A percentile compares a stretch with the other conserved stretches of the same genome.
These are phyloP conservation scores for Dryobotodes eremita DNA, from an alignment of 2,888 invertebrate genomes.

Conservation along the genomic window DNA sequence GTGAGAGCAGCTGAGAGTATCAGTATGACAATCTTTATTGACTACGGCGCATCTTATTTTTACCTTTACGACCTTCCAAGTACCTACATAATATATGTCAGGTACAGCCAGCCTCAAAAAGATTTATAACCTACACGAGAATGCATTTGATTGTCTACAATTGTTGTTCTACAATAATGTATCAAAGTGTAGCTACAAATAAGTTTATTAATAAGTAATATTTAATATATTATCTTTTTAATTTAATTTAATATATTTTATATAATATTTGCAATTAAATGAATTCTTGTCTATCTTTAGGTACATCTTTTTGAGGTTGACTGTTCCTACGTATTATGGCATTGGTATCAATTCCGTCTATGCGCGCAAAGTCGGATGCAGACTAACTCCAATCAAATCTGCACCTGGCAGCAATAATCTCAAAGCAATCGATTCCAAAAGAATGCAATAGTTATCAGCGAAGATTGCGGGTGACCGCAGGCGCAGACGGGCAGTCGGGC, in stretches of 20 bases:
- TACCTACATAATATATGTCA: no score
- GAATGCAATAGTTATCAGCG: constrained; percentile 55
- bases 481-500: constrained; percentile 52
- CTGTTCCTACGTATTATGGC: neutral
- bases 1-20: neutral
- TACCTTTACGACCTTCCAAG: neutral
- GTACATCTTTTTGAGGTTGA: no score
- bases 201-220: no score
- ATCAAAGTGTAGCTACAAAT: no score
- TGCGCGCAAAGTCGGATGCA: neutral
- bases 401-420: constrained; percentile 40
- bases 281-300: no score
- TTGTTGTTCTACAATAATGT: no score
- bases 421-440: constrained; percentile 39
- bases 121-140: no score
- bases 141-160: no score
- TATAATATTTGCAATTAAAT: no score
- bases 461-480: constrained; percentile 57
- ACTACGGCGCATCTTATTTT: neutral
- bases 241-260: no score
- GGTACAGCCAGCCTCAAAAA: no score
- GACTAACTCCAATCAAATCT: constrained; percentile 23
- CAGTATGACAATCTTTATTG: neutral
- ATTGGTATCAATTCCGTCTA: neutral
- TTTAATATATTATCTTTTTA: no score